phyloP scores from a whole-genome alignment of 2,797 vertebrate species.

The Trachurus trachurus region DNA sequence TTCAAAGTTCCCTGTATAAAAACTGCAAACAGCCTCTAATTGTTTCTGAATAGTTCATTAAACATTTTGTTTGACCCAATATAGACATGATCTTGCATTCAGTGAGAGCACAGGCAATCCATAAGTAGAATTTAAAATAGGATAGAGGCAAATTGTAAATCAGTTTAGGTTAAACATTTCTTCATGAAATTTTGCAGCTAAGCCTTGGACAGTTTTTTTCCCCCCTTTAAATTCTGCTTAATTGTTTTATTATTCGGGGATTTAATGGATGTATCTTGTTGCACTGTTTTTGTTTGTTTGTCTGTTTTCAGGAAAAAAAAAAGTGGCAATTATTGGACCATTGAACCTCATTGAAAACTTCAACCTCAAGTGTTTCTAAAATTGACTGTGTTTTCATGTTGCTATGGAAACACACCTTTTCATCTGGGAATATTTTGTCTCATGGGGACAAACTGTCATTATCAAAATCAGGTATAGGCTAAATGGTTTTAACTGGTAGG shows the following conservation, averaged over 20 bases:
- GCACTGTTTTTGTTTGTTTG: no score
- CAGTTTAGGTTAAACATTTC: no score
- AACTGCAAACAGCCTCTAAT: not conserved
- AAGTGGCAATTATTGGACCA: not conserved
- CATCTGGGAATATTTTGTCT: not conserved
- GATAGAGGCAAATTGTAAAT: no score
- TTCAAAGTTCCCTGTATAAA: constrained; percentile 1
- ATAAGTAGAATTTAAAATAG: no score
- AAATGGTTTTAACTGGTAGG: not conserved
- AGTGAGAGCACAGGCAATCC: not conserved
- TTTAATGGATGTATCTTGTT: no score
- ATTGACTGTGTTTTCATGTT: constrained; percentile 22
- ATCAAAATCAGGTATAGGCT: not conserved
- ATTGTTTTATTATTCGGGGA: not conserved
- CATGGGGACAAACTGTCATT: not conserved
- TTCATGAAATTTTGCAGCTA: no score
- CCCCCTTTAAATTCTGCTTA: no score
- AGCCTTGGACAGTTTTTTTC: not conserved
- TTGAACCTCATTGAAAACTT: not conserved
- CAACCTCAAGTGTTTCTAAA: not conserved
- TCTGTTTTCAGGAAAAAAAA: no score
- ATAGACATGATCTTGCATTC: not conserved
- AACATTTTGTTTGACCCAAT: not conserved
- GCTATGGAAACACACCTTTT: not conserved
- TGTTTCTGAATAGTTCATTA: not conserved